phyloP scores from a whole-genome alignment of 2,113 vertebrate genomes.

The Petaurus breviceps region DNA sequence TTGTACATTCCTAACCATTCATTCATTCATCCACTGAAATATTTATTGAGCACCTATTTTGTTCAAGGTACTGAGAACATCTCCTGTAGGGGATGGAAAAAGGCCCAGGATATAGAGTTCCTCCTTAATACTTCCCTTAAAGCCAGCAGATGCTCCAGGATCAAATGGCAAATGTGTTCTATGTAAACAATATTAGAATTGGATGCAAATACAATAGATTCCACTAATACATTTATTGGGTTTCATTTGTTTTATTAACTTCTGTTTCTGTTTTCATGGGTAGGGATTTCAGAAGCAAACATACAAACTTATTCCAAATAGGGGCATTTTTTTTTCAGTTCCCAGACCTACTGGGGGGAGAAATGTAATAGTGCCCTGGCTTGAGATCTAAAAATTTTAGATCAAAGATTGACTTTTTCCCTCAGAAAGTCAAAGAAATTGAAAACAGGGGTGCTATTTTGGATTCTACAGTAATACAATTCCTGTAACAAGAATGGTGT shows the following conservation, averaged over 20 bases:
- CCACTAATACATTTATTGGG: conserved; percentile 69
- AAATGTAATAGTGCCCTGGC: neutral
- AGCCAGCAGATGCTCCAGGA: conserved; percentile 43
- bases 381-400: conserved; percentile 14
- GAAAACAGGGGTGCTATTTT: conserved; percentile 43
- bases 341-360: neutral
- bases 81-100: neutral
- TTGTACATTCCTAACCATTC: neutral
- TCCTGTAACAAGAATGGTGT: conserved; percentile 44
- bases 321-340: neutral
- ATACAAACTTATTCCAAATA: conserved; percentile 27
- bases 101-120: neutral
- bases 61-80: neutral
- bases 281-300: neutral
- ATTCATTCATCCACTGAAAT: neutral
- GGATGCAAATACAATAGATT: conserved; percentile 69
- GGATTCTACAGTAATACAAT: neutral
- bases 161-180: neutral
- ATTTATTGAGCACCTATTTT: conserved; percentile 44
- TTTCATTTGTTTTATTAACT: conserved; percentile 36
- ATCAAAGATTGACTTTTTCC: neutral
- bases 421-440: conserved; percentile 21
- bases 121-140: neutral
- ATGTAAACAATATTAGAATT: neutral
- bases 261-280: conserved; percentile 12